phyloP scores from a whole-genome alignment of 2,888 invertebrate genomes.

The Diachrysia chrysitis region DNA sequence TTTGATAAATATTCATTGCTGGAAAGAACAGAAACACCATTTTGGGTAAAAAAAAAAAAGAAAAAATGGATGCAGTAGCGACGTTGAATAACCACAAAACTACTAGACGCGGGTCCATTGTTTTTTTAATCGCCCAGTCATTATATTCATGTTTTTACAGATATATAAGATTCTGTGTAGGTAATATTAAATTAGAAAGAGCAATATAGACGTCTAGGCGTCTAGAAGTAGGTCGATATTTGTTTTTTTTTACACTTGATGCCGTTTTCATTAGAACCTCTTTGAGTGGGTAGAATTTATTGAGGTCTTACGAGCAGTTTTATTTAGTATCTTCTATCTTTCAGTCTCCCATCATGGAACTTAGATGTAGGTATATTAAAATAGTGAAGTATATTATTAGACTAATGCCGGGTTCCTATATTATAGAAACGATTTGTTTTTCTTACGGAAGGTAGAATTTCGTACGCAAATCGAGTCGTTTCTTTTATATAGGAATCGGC shows the following conservation, averaged over 20 bases:
- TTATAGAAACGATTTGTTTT: too few species aligned
- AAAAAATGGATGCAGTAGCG: background rate
- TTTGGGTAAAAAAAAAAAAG: background rate
- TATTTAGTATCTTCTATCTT: background rate
- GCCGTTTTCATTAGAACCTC: background rate
- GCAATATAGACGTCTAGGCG: constrained; percentile 2
- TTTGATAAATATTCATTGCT: too few species aligned
- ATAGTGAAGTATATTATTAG: too few species aligned
- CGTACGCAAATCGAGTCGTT: too few species aligned
- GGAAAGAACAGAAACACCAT: background rate
- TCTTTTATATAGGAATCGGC: too few species aligned
- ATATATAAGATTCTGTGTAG: background rate
- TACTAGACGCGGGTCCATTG: background rate
- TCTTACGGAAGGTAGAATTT: too few species aligned
- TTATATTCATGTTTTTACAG: background rate
- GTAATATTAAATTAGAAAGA: background rate
- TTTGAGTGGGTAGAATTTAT: background rate
- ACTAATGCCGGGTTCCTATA: too few species aligned
- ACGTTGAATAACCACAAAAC: background rate
- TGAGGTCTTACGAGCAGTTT: background rate
- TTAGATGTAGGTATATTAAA: too few species aligned
- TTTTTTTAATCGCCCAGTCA: background rate
- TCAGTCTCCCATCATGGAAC: background rate
- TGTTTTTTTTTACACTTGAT: background rate
- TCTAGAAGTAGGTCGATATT: background rate